Base-by-base conservation (phyloP, 2,797 vertebrate species). In the Phoeniculus purpureus region DNA sequence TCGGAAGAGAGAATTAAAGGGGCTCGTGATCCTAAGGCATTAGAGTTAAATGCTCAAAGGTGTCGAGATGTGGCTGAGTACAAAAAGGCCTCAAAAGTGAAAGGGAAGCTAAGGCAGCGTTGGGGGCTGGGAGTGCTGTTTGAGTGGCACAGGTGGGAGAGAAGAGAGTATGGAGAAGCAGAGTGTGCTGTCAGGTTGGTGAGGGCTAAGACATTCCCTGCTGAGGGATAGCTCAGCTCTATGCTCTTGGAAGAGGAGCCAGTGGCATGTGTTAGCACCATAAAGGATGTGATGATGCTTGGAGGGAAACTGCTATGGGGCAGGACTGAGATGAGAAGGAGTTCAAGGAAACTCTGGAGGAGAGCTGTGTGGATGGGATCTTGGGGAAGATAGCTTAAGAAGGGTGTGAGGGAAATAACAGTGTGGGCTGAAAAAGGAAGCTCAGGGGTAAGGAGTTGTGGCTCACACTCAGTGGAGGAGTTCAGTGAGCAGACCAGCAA, bases 81-180 rank as follows among this genome's bases (percentile, higher is more conserved):
- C 32, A 43, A 27, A 50, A 54, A 31, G 11, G 56, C n/a, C 72
- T 40, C 64, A 40, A 43, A 21, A 6, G 7, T 74, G 37, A 26
- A 25, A 26, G 32, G 50, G n/a, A 55, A 62, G 34, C 25, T 40
- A 59, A 32, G 20, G 13, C 13, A 43, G 74, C 12, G n/a, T 10
- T n/a, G 56, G 37, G 12, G 4, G 3, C 8, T 10, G 3, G 6
- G 12, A 6, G 3, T 5, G 5, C 50, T 55, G 4, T n/a, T 43
- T 55, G 67, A 48, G 40, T 29, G 29, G 9, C 50, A 22, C 0
- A 12, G 50, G 4, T 27, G 40, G 27, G 54, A 81, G 48, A 56
- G 34, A 81, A 32, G 18, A 65, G 34, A 4, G 1, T 67, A 40
- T n/a, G 25, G 37, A 81, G 71, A 32, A 66, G n/a, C 72, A 54